Base-by-base conservation (phyloP, 1,140 invertebrate genomes). In the Panagrolaimus sp. region DNA sequence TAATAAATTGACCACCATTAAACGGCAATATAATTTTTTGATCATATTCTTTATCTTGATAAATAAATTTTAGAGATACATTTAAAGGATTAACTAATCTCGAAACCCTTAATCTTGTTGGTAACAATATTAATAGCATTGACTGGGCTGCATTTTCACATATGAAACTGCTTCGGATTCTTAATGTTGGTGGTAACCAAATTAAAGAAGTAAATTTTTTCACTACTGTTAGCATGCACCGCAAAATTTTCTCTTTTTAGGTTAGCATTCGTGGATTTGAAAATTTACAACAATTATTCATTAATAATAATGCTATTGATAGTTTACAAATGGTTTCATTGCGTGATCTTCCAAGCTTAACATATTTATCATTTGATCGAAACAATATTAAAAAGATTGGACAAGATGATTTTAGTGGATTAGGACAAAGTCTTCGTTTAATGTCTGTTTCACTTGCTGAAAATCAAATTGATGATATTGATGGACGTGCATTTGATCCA, bases 231-330 rank as follows among this genome's bases (percentile, higher is more conserved):
- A n/a, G 11, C 27, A 38, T 38, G 7, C 7, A 38, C 2, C 31
- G 7, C n/a, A 20, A n/a, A 27, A 25, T 57, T n/a, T n/a, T 11
- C 11, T n/a, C n/a, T n/a, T 57, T 57, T 65, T 53, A 77, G 75
- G 46, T 80, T 8, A 64, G 74, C 43, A 43, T 81, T 5, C 67
- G 64, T 20, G 62, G 61, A 16, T 64, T 78, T 7, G 44, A 65
- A 13, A 65, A 74, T 23, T 72, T 81, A 13, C 69, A 82, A 62
- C 67, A 65, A 11, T 48, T 81, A 1, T 68, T 78, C 23, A 64
- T 81, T 25, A 82, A 80, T 65, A 81, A 81, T 69, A 81, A 81
- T 63, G 65, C 51, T 9, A 68, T 81, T 27, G 20, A 68, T 16
- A 64, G 68, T 11, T 46, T 81, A 46, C 68, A 75, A 47, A 16